phyloP scores from a whole-genome alignment of 2,888 invertebrate species.

The Acrobasis consociella region DNA sequence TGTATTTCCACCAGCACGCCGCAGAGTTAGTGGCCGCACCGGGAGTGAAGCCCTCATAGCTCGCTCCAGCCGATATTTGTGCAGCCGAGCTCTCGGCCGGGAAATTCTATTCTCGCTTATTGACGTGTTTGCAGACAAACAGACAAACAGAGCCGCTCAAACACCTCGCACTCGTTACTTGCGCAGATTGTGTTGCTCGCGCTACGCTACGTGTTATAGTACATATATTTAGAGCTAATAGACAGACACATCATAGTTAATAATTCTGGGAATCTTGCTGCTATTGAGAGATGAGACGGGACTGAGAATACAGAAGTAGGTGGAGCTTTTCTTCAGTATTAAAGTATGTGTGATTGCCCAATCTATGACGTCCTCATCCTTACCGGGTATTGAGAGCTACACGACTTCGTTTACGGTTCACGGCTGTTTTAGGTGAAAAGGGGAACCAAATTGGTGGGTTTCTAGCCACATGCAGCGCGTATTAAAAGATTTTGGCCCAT shows the following conservation, averaged over 20 bases:
- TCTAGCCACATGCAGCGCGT: no score
- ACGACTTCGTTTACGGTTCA: no score
- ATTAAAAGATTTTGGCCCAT: no score
- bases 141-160: slow-evolving; percentile 21
- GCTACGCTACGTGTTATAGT: background rate
- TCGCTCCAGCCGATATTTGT: slow-evolving; percentile 20
- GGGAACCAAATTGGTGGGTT: no score
- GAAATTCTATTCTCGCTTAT: slow-evolving; percentile 25
- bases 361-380: no score
- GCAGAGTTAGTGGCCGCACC: slow-evolving; percentile 4
- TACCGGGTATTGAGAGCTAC: no score
- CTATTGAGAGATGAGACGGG: no score
- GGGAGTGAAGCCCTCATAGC: slow-evolving; percentile 16
- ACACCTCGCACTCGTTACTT: slow-evolving; percentile 21
- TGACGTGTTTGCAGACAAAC: slow-evolving; percentile 21
- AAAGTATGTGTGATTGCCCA: no score
- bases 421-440: no score
- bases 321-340: no score
- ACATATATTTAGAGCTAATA: background rate
- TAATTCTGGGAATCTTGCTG: background rate
- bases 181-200: slow-evolving; percentile 15
- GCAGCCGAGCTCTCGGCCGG: slow-evolving; percentile 20
- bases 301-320: no score
- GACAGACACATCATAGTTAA: background rate
- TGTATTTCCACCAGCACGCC: no score